Conservation (phyloP, 2,888 invertebrate species). For the Acanthosepion esculentum region DNA sequence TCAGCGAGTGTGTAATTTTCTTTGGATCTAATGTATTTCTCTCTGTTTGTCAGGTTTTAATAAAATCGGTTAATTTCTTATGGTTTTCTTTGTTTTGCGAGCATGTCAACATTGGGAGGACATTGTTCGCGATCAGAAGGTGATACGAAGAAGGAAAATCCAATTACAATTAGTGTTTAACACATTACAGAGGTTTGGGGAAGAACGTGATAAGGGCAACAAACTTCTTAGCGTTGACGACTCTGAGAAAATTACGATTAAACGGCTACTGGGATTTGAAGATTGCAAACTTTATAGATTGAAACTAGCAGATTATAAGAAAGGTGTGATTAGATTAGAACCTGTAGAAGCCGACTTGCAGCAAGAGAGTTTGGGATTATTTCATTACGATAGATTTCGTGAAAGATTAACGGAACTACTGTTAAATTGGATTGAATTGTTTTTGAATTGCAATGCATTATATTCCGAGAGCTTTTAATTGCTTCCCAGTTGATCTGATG, state of each 20-base stretch:
- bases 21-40: not conserved
- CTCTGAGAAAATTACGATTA: not conserved
- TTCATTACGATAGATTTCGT: constrained; percentile 17
- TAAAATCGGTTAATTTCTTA: constrained; percentile 21
- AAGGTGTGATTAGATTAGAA: constrained; percentile 9
- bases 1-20: not conserved
- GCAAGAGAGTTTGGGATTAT: not conserved
- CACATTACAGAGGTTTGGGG: not conserved
- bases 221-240: constrained; percentile 9
- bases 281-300: not conserved
- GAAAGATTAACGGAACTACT: not conserved
- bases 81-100: not conserved
- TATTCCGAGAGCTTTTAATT: not conserved
- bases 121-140: not conserved
- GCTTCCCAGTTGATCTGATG: not conserved
- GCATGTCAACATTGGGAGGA: not conserved
- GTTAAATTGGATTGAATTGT: not conserved
- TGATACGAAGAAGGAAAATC: not conserved
- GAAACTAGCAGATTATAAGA: not conserved
- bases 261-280: constrained; percentile 20
- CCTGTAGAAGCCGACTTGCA: not conserved
- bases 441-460: not conserved
- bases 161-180: constrained; percentile 22
- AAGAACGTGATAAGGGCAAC: not conserved
- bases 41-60: not conserved